These are phyloP conservation scores for Cassiopea xamachana DNA, from an alignment of 30 jellyfish, hydroid and myxozoan species.

Conservation along the genomic window DNA sequence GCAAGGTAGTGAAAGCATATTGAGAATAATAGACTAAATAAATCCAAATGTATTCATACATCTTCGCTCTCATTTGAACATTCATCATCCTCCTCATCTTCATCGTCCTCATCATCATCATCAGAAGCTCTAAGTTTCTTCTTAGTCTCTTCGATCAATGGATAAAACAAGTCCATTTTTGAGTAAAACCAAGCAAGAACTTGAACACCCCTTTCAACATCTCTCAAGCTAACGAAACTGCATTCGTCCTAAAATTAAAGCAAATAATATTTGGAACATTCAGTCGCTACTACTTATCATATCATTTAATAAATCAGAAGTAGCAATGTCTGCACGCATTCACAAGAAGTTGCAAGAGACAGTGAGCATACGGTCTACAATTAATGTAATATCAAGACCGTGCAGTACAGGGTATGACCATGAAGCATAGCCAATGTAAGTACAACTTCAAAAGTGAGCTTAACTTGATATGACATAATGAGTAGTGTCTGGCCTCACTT, in stretches of 20 bases:
- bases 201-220: constrained; percentile 86
- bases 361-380: too few species aligned
- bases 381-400: too few species aligned
- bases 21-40: too few species aligned
- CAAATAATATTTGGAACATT: background rate
- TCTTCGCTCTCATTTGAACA: background rate
- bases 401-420: too few species aligned
- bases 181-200: constrained; percentile 82
- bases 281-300: background rate
- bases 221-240: constrained; percentile 89
- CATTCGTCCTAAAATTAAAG: constrained; percentile 70
- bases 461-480: too few species aligned
- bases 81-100: background rate
- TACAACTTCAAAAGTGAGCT: too few species aligned
- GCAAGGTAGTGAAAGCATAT: too few species aligned
- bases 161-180: constrained; percentile 57
- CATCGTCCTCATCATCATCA: background rate
- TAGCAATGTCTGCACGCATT: background rate
- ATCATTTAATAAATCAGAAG: too few species aligned
- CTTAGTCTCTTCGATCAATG: constrained; percentile 31
- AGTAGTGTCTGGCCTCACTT: too few species aligned
- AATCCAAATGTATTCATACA: background rate
- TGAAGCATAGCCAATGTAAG: too few species aligned
- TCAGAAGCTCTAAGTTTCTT: constrained; percentile 15
- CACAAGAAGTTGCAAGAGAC: background rate